These are phyloP conservation scores for Schizothorax lantsangensis DNA, from an alignment of 2,797 vertebrate genomes.

Conservation along the genomic window DNA sequence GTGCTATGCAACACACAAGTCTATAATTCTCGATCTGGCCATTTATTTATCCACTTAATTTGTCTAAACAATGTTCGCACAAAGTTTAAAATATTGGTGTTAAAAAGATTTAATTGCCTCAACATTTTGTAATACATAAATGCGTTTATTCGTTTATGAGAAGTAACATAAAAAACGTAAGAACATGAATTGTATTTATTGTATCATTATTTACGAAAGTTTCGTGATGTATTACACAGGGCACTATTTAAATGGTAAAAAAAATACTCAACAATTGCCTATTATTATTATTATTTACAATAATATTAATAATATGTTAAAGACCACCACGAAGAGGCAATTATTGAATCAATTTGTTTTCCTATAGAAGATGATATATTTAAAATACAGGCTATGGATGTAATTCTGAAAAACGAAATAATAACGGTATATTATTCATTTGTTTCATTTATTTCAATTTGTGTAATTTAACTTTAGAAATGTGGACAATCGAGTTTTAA, in stretches of 20 bases:
- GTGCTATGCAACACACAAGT: conserved; percentile 64
- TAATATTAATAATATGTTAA: neutral
- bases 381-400: neutral
- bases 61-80: neutral
- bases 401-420: conserved; percentile 18
- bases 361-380: conserved; percentile 2
- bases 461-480: conserved; percentile 37
- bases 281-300: neutral
- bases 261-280: neutral
- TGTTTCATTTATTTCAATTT: neutral
- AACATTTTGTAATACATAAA: conserved; percentile 11
- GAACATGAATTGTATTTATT: neutral
- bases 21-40: conserved; percentile 24
- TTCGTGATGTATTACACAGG: conserved; percentile 7
- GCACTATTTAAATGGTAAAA: conserved; percentile 6
- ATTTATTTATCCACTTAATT: conserved; percentile 25
- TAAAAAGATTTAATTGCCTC: neutral
- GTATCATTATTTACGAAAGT: neutral
- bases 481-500: conserved; percentile 48
- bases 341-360: neutral
- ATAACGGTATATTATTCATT: neutral
- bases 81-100: conserved; percentile 12
- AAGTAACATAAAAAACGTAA: neutral
- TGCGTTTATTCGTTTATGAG: conserved; percentile 41
- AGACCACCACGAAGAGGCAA: neutral